These are phyloP conservation scores for Lepidocyrtoides sp. DNA, from an alignment of 2,888 invertebrate genomes.

Conservation along the genomic window DNA sequence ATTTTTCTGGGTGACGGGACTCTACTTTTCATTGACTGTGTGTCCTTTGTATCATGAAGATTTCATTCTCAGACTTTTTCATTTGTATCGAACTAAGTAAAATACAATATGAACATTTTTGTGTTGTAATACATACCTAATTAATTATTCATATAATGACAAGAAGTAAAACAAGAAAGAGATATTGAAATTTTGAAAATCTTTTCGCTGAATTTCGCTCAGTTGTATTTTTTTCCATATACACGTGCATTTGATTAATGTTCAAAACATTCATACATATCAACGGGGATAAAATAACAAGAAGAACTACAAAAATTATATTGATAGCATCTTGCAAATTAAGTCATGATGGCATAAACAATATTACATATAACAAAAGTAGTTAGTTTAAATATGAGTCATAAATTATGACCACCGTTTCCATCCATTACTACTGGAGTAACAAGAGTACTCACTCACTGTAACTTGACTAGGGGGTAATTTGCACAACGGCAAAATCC, in stretches of 20 bases:
- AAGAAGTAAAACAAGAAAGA: constrained; percentile 71
- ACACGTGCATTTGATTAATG: too few relatives aligned
- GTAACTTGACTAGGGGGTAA: constrained; percentile 22
- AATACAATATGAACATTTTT: constrained; percentile 79
- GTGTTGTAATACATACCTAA: constrained; percentile 80
- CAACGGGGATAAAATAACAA: too few relatives aligned
- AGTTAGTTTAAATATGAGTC: too few relatives aligned
- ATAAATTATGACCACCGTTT: neutral
- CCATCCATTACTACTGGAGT: neutral
- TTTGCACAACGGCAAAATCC: neutral
- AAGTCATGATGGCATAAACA: too few relatives aligned
- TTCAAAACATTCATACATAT: too few relatives aligned
- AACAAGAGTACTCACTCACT: neutral
- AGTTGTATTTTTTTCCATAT: neutral
- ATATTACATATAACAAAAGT: too few relatives aligned
- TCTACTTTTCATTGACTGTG: constrained; percentile 77
- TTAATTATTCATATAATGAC: constrained; percentile 77
- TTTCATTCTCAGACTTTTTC: constrained; percentile 80
- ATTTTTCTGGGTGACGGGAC: constrained; percentile 85
- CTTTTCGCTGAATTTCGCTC: neutral
- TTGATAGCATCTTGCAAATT: too few relatives aligned
- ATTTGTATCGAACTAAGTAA: constrained; percentile 80
- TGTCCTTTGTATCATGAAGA: constrained; percentile 79
- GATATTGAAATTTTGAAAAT: constrained; percentile 70
- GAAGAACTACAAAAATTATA: too few relatives aligned